Evolutionary conservation across 2,113 vertebrate genomes (phyloP).

Genomic region (Notothenia coriiceps): DNA sequence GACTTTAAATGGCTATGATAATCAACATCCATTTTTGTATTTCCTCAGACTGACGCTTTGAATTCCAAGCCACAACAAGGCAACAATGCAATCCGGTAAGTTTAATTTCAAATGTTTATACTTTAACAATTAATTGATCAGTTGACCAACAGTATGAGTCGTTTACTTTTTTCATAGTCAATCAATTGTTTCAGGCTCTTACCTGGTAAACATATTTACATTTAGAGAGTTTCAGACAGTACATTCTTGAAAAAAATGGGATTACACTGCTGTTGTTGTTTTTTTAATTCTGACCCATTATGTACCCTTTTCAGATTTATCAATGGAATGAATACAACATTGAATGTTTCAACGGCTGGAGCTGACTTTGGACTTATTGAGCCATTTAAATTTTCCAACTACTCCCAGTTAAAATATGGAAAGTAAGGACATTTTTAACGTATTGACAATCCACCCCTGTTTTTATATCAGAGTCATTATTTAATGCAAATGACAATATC

Average conservation of each 20-base stretch:
- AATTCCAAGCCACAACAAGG: constrained; percentile 88
- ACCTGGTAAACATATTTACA: background rate
- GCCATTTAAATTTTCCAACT: constrained; percentile 73
- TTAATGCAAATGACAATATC: background rate
- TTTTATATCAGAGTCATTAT: background rate
- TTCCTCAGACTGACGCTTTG: constrained; percentile 75
- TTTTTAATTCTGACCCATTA: background rate
- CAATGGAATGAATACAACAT: constrained; percentile 73
- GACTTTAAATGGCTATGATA: background rate
- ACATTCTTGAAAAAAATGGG: background rate
- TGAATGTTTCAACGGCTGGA: constrained; percentile 72
- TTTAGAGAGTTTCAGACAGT: background rate
- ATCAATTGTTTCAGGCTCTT: background rate
- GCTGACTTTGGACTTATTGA: constrained; percentile 32
- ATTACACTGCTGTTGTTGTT: background rate
- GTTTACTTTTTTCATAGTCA: background rate
- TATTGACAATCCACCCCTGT: background rate
- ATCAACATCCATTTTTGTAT: background rate
- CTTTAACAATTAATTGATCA: background rate
- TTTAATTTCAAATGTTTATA: background rate
- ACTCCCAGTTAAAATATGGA: constrained; percentile 77
- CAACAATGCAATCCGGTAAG: constrained; percentile 89
- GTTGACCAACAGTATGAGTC: background rate
- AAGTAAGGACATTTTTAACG: constrained; percentile 78
- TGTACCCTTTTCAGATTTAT: constrained; percentile 86